phyloP scores from a whole-genome alignment of 1,140 invertebrate species.

The Diachasmimorpha longicaudata region DNA sequence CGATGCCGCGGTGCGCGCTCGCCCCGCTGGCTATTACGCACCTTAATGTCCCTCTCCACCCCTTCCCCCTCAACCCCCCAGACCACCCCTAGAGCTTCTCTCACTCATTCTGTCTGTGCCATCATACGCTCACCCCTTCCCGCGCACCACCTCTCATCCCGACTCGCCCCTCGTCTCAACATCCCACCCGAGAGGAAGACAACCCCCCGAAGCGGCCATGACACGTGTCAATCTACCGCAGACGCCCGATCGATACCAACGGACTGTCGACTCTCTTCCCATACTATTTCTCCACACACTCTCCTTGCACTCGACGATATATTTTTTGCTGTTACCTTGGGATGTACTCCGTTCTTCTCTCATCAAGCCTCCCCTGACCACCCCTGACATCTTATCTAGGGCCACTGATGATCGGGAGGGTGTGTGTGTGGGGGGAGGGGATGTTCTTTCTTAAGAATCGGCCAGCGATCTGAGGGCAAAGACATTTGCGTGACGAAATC shows the following conservation, averaged over 20 bases:
- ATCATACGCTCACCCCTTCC: background rate
- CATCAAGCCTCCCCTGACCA: background rate
- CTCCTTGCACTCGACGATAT: background rate
- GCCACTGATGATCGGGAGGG: too few species aligned
- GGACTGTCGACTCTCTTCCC: slow-evolving; percentile 49
- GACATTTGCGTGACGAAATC: slow-evolving; percentile 21
- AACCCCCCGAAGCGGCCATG: slow-evolving; percentile 54
- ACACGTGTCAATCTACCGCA: slow-evolving; percentile 64
- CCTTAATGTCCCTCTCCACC: slow-evolving; percentile 60
- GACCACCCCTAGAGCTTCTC: background rate
- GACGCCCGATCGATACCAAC: slow-evolving; percentile 60
- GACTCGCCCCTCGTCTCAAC: slow-evolving; percentile 16
- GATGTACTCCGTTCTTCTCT: background rate
- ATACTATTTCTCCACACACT: slow-evolving; percentile 9
- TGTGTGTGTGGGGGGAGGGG: background rate
- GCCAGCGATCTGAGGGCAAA: background rate
- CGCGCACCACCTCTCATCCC: background rate
- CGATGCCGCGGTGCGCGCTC: slow-evolving; percentile 62
- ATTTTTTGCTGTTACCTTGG: background rate
- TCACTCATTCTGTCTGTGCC: slow-evolving; percentile 24
- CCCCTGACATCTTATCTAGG: background rate
- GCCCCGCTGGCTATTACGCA: slow-evolving; percentile 63
- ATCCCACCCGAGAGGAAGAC: slow-evolving; percentile 10
- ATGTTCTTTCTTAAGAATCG: background rate
- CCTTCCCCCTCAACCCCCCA: slow-evolving; percentile 18